Conservation (phyloP, 2,888 invertebrate genomes). For the Ametastegia equiseti region DNA sequence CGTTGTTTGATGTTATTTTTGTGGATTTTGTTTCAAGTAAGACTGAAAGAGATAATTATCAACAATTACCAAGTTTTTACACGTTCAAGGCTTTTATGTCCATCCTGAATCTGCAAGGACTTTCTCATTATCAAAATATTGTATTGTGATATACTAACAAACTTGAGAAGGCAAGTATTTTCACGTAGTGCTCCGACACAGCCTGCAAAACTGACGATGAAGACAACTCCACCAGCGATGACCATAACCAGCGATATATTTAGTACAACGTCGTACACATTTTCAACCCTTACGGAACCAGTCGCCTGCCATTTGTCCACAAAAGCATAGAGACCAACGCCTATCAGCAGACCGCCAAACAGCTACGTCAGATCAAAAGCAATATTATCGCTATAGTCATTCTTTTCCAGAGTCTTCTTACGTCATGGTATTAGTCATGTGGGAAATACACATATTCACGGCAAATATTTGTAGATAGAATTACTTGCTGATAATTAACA, state of each 20-base stretch:
- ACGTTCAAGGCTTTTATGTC: neutral
- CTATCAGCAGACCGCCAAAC: constrained; percentile 90
- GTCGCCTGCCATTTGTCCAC: constrained; percentile 95
- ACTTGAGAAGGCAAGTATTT: constrained; percentile 94
- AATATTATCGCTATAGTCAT: neutral
- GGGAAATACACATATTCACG: constrained; percentile 31
- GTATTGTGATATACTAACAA: constrained; percentile 81
- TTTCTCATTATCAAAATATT: neutral
- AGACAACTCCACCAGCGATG: constrained; percentile 93
- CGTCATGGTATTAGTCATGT: constrained; percentile 32
- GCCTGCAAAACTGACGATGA: constrained; percentile 95
- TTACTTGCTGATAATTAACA: neutral
- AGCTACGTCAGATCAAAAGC: constrained; percentile 81
- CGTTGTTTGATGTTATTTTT: too few species aligned
- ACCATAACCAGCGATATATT: constrained; percentile 95
- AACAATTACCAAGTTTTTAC: too few species aligned
- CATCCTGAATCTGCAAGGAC: neutral
- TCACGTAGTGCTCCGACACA: constrained; percentile 94
- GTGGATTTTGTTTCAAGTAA: too few species aligned
- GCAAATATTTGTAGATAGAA: neutral
- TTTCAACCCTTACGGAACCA: constrained; percentile 89
- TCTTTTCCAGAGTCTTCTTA: neutral
- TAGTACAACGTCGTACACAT: constrained; percentile 92
- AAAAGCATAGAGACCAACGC: constrained; percentile 93
- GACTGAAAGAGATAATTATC: too few species aligned